phyloP scores from a whole-genome alignment of 2,113 vertebrate species.

The Dromaius novaehollandiae region DNA sequence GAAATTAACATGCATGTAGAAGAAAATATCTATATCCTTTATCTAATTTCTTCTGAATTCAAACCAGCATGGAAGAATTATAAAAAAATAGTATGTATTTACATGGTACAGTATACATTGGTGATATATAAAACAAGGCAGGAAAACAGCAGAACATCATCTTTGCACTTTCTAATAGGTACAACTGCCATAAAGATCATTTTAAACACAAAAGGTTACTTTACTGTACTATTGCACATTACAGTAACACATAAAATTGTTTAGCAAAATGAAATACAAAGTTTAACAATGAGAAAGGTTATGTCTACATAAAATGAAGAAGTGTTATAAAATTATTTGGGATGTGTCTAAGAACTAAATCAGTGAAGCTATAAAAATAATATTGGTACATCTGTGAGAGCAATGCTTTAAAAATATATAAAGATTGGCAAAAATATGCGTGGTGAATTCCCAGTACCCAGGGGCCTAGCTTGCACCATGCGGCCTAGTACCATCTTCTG shows the following conservation, averaged over 20 bases:
- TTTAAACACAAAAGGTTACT: constrained; percentile 48
- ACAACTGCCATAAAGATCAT: neutral
- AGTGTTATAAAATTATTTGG: constrained; percentile 67
- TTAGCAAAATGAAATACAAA: constrained; percentile 69
- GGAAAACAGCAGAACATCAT: constrained; percentile 40
- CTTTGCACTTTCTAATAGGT: constrained; percentile 16
- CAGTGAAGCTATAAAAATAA: constrained; percentile 79
- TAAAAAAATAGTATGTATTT: constrained; percentile 85
- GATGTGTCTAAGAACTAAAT: constrained; percentile 68
- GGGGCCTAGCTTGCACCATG: constrained; percentile 74
- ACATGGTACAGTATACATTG: constrained; percentile 75
- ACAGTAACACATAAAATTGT: constrained; percentile 63
- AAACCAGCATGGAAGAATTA: constrained; percentile 69
- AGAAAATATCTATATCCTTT: constrained; percentile 75
- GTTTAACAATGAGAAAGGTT: constrained; percentile 65
- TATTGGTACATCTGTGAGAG: constrained; percentile 66
- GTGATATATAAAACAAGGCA: constrained; percentile 76
- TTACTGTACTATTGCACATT: constrained; percentile 49
- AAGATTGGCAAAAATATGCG: neutral
- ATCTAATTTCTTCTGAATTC: constrained; percentile 71
- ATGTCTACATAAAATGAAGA: constrained; percentile 64
- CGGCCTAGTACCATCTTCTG: constrained; percentile 83
- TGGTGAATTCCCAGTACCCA: neutral
- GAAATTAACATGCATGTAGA: constrained; percentile 70
- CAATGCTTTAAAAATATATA: constrained; percentile 42